Conservation (phyloP, 1,140 invertebrate genomes). For the Mizuhopecten yessoensis region DNA sequence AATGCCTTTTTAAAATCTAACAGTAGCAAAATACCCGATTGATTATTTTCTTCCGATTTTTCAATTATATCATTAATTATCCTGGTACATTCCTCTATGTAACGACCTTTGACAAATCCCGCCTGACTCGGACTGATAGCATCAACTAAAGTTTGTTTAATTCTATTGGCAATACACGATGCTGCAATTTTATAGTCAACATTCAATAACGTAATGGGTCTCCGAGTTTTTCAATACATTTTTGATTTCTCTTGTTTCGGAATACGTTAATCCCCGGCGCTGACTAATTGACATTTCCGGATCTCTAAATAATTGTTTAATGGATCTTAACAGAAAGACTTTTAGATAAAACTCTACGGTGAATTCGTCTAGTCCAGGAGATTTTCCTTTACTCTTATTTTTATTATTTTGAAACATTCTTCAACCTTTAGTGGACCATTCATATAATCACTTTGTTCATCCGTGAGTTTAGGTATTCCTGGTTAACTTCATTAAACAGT, state of each 20-base stretch:
- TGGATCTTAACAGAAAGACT: neutral
- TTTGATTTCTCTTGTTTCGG: constrained; percentile 35
- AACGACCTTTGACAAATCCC: constrained; percentile 51
- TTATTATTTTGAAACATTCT: constrained; percentile 24
- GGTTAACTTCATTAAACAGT: too few relatives aligned
- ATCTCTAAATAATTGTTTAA: constrained; percentile 23
- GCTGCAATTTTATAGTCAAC: constrained; percentile 52
- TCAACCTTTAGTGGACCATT: constrained; percentile 18
- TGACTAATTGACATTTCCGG: constrained; percentile 42
- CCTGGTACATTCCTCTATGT: constrained; percentile 50
- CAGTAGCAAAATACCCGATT: constrained; percentile 41
- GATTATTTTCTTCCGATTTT: constrained; percentile 35
- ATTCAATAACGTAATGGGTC: constrained; percentile 45
- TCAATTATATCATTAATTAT: constrained; percentile 46
- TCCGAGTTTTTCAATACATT: constrained; percentile 40
- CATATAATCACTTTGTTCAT: constrained; percentile 1
- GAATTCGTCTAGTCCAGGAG: constrained; percentile 45
- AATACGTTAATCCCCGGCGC: neutral
- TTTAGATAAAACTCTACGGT: neutral
- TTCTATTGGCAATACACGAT: constrained; percentile 46
- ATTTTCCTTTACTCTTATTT: constrained; percentile 48
- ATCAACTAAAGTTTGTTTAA: constrained; percentile 43
- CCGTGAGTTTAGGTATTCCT: constrained; percentile 25
- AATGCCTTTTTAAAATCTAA: constrained; percentile 48
- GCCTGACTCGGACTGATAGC: neutral